Conservation (phyloP, 2,113 vertebrate genomes). For the Antechinus stuartii region DNA sequence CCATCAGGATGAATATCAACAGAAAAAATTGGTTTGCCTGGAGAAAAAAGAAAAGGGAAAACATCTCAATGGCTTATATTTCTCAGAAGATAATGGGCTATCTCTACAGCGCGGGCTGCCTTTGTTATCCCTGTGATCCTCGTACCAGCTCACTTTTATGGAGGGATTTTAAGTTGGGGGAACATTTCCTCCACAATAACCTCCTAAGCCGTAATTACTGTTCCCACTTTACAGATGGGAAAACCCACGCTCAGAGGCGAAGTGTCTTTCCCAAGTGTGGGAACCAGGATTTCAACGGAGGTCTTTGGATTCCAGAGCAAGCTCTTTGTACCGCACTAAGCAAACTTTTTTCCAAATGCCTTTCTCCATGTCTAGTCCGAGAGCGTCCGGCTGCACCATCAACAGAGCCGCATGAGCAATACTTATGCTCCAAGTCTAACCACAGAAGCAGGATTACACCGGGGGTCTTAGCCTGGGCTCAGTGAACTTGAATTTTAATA, state of each 20-base stretch:
- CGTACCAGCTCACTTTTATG: neutral
- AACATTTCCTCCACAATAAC: neutral
- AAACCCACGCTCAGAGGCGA: neutral
- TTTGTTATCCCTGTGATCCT: neutral
- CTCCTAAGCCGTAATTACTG: neutral
- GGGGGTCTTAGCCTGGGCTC: neutral
- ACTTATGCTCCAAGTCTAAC: too few relatives aligned
- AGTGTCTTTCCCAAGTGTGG: neutral
- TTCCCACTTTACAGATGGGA: neutral
- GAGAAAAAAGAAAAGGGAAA: slow-evolving; percentile 66
- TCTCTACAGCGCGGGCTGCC: slow-evolving; percentile 16
- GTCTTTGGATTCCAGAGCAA: neutral
- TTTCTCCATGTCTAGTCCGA: neutral
- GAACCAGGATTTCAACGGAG: neutral
- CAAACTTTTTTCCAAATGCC: neutral
- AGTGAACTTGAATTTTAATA: neutral
- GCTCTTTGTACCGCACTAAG: neutral
- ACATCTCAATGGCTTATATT: slow-evolving; percentile 51
- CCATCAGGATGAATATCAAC: slow-evolving; percentile 99
- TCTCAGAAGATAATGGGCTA: slow-evolving; percentile 23
- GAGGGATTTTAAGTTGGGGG: neutral
- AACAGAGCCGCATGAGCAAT: too few relatives aligned
- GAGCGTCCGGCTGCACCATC: too few relatives aligned
- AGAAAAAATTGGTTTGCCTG: slow-evolving; percentile 99
- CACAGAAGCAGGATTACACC: neutral